Evolutionary conservation across 2,797 vertebrate genomes (phyloP).

Genomic region (Myotis planiceps): DNA sequence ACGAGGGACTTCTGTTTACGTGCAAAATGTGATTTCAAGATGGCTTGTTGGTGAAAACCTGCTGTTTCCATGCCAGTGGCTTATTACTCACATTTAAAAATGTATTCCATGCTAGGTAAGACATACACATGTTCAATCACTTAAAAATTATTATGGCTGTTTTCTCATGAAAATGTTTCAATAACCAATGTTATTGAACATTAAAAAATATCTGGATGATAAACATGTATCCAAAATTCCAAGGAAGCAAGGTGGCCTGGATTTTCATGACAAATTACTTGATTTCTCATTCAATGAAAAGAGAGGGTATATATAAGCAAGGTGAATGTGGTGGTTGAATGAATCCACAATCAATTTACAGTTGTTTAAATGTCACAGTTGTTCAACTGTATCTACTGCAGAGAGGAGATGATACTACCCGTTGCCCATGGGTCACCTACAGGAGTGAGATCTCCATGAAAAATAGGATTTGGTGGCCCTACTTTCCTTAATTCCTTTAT

Average conservation of each 20-base stretch:
- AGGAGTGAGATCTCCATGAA: background rate
- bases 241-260: background rate
- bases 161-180: slow-evolving; percentile 36
- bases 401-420: background rate
- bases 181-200: background rate
- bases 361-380: background rate
- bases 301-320: background rate
- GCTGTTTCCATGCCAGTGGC: slow-evolving; percentile 40
- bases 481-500: background rate
- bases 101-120: background rate
- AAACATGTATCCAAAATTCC: background rate
- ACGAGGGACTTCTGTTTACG: slow-evolving; percentile 52
- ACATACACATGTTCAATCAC: slow-evolving; percentile 23
- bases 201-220: background rate
- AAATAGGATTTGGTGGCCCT: background rate
- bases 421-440: background rate
- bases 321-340: background rate
- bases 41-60: slow-evolving; percentile 59
- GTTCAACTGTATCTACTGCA: background rate
- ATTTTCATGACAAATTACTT: background rate
- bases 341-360: background rate
- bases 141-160: slow-evolving; percentile 5
- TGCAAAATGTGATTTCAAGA: slow-evolving; percentile 70
- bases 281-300: background rate
- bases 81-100: slow-evolving; percentile 56